phyloP scores from a whole-genome alignment of 2,113 vertebrate genomes.

The Saccopteryx bilineata region DNA sequence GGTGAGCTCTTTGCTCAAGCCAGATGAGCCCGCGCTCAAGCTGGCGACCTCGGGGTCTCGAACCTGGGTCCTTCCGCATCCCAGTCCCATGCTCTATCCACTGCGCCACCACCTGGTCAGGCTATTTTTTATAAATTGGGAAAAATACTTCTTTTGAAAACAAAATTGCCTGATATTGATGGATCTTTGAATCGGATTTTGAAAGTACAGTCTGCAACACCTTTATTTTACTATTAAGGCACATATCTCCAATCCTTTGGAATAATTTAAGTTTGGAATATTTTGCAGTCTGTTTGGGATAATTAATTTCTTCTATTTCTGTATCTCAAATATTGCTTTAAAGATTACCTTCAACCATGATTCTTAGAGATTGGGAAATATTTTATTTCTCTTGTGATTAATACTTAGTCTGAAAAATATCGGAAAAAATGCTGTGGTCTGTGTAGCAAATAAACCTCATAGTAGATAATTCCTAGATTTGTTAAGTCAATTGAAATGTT shows the following conservation, averaged over 20 bases:
- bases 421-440: neutral
- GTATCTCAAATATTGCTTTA: neutral
- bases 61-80: too few species aligned
- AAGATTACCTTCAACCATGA: neutral
- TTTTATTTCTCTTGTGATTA: conserved; percentile 21
- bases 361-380: conserved; percentile 57
- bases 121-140: neutral
- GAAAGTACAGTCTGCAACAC: neutral
- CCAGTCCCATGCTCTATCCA: too few species aligned
- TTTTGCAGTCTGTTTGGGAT: neutral
- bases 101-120: too few species aligned
- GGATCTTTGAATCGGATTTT: neutral
- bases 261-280: conserved; percentile 35
- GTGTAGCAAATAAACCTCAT: neutral
- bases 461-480: neutral
- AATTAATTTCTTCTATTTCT: conserved; percentile 48
- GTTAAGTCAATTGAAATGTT: neutral
- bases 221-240: conserved; percentile 33
- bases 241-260: neutral
- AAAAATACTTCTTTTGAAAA: conserved; percentile 30
- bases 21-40: too few species aligned
- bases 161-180: neutral
- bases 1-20: too few species aligned
- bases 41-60: too few species aligned
- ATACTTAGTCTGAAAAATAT: conserved; percentile 27